phyloP scores from a whole-genome alignment of 2,797 vertebrate species.

The Dicrostonyx torquatus region DNA sequence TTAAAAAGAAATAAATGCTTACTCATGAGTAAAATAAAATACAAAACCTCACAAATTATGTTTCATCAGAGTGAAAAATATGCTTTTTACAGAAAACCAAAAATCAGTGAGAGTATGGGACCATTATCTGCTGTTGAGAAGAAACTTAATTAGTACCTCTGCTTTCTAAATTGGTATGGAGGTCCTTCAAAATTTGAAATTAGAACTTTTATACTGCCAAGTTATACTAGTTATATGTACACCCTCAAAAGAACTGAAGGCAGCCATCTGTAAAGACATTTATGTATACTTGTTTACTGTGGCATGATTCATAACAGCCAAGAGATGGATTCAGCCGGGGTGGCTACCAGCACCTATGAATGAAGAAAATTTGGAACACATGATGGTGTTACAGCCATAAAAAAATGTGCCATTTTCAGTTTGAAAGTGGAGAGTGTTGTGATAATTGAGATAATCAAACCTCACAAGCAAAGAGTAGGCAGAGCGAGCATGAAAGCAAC shows the following conservation, averaged over 20 bases:
- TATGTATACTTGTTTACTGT: neutral
- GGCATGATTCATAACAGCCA: neutral
- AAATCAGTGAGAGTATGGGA: too few relatives aligned
- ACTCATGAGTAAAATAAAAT: neutral
- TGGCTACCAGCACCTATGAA: neutral
- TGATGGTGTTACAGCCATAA: neutral
- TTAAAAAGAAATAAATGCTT: neutral
- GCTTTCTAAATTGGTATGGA: neutral
- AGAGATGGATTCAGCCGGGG: neutral
- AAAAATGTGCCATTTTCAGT: neutral
- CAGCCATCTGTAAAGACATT: neutral
- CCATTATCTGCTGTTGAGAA: neutral
- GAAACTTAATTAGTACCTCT: neutral
- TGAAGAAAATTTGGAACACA: neutral
- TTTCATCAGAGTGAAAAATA: neutral
- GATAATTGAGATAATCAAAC: neutral
- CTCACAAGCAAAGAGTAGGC: neutral
- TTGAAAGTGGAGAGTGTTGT: neutral
- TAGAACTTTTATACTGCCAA: neutral
- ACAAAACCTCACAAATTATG: neutral
- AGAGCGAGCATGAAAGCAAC: neutral
- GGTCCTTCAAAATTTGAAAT: neutral
- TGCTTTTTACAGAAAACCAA: neutral
- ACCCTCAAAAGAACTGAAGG: neutral
- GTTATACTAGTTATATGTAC: neutral